Conservation (phyloP, 2,113 vertebrate species). For the Garra rufa region DNA sequence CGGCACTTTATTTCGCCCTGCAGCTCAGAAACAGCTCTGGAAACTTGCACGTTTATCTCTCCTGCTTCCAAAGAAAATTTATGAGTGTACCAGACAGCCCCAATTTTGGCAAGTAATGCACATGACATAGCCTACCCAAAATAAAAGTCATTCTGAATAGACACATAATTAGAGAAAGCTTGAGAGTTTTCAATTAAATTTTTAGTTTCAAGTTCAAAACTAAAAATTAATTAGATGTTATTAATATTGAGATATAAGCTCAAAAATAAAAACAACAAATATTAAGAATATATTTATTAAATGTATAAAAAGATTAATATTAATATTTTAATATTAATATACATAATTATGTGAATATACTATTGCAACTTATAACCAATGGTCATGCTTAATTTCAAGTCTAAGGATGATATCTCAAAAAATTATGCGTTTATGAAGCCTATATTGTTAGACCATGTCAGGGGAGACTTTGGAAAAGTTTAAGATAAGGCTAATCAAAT, state of each 20-base stretch:
- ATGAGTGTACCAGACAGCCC: neutral
- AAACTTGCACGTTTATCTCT: neutral
- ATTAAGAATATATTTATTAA: neutral
- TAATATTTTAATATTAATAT: neutral
- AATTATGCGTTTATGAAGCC: neutral
- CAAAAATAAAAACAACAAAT: neutral
- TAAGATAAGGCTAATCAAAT: neutral
- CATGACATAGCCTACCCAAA: neutral
- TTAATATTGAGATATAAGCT: neutral
- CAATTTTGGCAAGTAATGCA: conserved; percentile 7
- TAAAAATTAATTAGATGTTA: neutral
- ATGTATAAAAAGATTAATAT: neutral
- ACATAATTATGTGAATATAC: conserved; percentile 1
- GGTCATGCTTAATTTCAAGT: neutral
- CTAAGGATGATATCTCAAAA: neutral
- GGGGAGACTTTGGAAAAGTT: neutral
- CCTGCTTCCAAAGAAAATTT: conserved; percentile 4
- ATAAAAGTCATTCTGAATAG: conserved; percentile 1
- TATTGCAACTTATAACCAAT: conserved; percentile 11
- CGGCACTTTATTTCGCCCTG: neutral
- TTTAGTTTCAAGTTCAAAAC: conserved; percentile 10
- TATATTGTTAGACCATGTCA: conserved; percentile 1
- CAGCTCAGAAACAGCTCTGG: conserved; percentile 1
- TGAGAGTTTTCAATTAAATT: conserved; percentile 19
- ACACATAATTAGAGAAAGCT: neutral